phyloP scores from a whole-genome alignment of 2,113 vertebrate genomes.

The Scophthalmus maximus region DNA sequence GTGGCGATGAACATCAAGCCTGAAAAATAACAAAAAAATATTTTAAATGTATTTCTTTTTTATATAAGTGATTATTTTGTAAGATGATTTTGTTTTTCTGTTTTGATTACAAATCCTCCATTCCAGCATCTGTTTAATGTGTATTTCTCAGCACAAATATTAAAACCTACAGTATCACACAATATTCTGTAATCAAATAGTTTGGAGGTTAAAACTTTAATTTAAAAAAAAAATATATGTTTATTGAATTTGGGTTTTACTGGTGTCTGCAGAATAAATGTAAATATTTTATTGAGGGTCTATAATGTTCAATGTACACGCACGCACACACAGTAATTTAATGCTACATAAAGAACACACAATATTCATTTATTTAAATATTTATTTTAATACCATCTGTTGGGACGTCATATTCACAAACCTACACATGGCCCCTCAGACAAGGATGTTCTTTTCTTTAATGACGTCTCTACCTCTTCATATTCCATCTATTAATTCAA shows the following conservation, averaged over 20 bases:
- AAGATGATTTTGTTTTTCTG: constrained; percentile 34
- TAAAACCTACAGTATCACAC: constrained; percentile 15
- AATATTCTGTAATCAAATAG: constrained; percentile 12
- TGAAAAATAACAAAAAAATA: constrained; percentile 11
- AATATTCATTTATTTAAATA: constrained; percentile 59
- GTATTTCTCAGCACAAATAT: constrained; percentile 5
- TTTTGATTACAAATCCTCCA: constrained; percentile 53
- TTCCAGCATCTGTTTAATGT: constrained; percentile 56
- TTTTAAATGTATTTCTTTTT: constrained; percentile 48
- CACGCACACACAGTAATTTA: no score
- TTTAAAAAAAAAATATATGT: no score
- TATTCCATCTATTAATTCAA: not conserved
- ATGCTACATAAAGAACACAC: constrained; percentile 10
- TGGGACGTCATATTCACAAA: constrained; percentile 11
- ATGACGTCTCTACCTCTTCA: no score
- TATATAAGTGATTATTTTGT: constrained; percentile 67
- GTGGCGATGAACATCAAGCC: constrained; percentile 33
- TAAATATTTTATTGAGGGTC: constrained; percentile 46
- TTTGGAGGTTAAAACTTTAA: constrained; percentile 43
- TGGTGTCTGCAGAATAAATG: constrained; percentile 57
- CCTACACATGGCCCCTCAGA: not conserved
- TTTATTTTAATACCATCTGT: constrained; percentile 18
- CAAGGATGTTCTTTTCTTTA: no score
- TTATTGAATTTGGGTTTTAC: constrained; percentile 35
- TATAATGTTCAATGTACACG: no score